phyloP scores from a whole-genome alignment of 2,113 vertebrate genomes.

The Centropus unirufus region DNA sequence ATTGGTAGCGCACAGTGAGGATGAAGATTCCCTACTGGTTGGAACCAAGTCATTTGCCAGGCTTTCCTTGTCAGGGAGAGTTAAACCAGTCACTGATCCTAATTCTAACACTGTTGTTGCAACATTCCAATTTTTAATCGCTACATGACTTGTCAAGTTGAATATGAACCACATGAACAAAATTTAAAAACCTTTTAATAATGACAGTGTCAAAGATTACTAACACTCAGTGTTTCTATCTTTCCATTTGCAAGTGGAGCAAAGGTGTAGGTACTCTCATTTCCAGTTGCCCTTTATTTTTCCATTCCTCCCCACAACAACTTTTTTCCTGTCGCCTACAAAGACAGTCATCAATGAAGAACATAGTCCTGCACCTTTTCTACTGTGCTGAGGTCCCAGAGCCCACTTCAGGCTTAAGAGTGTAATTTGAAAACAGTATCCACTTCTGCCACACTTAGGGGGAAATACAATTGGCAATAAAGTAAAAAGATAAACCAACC shows the following conservation, averaged over 20 bases:
- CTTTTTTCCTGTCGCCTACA: not conserved
- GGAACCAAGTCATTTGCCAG: constrained; percentile 89
- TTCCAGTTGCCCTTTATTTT: not conserved
- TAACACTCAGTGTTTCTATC: constrained; percentile 23
- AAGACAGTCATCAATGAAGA: not conserved
- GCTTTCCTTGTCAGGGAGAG: constrained; percentile 91
- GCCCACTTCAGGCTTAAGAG: not conserved
- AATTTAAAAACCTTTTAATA: constrained; percentile 86
- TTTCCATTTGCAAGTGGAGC: not conserved
- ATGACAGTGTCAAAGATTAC: constrained; percentile 79
- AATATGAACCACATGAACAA: constrained; percentile 86
- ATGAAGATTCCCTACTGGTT: constrained; percentile 92
- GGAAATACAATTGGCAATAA: not conserved
- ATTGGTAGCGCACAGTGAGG: constrained; percentile 86
- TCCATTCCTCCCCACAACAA: not conserved
- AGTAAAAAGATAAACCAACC: constrained; percentile 7
- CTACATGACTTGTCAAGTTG: constrained; percentile 94
- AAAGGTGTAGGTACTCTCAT: not conserved
- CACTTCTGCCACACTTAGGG: not conserved
- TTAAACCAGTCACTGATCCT: constrained; percentile 93
- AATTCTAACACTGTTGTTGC: constrained; percentile 94
- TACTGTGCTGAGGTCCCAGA: not conserved
- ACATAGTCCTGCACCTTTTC: not conserved
- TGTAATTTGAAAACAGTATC: not conserved
- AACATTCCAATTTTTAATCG: constrained; percentile 97